Evolutionary conservation across 2,113 vertebrate genomes (phyloP).

Genomic region (Eublepharis macularius): DNA sequence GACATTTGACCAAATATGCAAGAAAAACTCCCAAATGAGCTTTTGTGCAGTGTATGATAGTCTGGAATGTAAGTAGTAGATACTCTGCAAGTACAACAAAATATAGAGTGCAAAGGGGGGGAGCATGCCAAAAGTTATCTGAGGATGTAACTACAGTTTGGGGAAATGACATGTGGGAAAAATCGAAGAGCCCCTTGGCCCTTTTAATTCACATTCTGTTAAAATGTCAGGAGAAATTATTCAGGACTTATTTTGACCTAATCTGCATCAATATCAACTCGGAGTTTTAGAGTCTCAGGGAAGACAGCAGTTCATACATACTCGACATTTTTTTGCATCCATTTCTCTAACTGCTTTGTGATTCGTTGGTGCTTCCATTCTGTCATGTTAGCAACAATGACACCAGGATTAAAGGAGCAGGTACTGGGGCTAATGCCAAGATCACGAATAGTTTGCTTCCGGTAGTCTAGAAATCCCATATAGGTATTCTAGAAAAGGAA

Average conservation of each 20-base stretch:
- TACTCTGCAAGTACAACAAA: background rate
- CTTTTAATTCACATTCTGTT: too few relatives aligned
- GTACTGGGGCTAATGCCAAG: constrained; percentile 92
- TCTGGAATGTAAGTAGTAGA: constrained; percentile 7
- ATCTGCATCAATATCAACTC: background rate
- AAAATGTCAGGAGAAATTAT: too few relatives aligned
- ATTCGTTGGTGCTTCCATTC: constrained; percentile 93
- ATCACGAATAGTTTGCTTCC: constrained; percentile 86
- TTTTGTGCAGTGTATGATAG: background rate
- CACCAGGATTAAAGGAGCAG: constrained; percentile 96
- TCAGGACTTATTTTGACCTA: too few relatives aligned
- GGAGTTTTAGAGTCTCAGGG: background rate
- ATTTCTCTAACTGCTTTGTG: constrained; percentile 93
- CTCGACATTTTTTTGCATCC: constrained; percentile 93
- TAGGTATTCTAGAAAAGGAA: constrained; percentile 85
- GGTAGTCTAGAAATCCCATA: constrained; percentile 97
- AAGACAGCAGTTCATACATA: constrained; percentile 48
- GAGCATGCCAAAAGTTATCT: background rate
- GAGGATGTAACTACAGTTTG: too few relatives aligned
- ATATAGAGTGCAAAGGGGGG: background rate
- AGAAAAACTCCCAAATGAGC: background rate
- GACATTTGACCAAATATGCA: background rate
- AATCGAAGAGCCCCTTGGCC: too few relatives aligned
- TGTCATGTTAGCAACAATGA: constrained; percentile 90
- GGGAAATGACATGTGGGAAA: too few relatives aligned